These are phyloP conservation scores for Molossus alvarezi DNA, from an alignment of 2,797 vertebrate genomes.

Conservation along the genomic window DNA sequence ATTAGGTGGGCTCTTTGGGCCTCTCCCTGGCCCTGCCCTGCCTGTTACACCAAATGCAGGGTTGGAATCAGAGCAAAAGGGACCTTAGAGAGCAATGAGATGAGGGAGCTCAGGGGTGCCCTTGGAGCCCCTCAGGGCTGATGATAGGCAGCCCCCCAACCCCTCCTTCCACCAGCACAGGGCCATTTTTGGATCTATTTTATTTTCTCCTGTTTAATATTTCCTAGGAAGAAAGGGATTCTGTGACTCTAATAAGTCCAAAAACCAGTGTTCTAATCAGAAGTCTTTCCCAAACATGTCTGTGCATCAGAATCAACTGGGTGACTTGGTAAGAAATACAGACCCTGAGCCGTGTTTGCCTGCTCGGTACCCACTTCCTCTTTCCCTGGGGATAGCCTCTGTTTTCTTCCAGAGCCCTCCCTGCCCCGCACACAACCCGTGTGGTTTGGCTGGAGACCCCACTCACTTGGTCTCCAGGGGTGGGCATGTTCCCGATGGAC, in stretches of 20 bases:
- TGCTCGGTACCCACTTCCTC: neutral
- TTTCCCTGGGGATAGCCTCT: neutral
- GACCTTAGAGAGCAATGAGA: neutral
- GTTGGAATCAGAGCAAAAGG: neutral
- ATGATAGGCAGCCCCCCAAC: too few relatives aligned
- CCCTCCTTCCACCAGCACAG: neutral
- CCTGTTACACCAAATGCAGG: neutral
- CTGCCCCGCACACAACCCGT: too few relatives aligned
- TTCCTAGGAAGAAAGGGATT: conserved; percentile 26
- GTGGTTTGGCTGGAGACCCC: neutral
- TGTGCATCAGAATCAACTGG: neutral
- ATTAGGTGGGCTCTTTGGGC: neutral
- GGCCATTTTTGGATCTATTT: neutral
- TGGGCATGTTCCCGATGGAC: neutral
- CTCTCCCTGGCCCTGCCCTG: neutral
- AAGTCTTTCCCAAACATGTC: neutral
- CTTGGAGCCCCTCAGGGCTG: neutral
- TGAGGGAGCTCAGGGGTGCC: neutral
- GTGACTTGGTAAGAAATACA: neutral
- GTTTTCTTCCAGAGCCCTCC: neutral
- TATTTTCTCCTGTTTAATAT: conserved; percentile 23
- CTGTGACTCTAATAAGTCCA: neutral
- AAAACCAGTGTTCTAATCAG: neutral
- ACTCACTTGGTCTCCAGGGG: neutral
- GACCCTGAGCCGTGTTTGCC: neutral